phyloP scores from a whole-genome alignment of 2,113 vertebrate genomes.

The Myotis yumanensis region DNA sequence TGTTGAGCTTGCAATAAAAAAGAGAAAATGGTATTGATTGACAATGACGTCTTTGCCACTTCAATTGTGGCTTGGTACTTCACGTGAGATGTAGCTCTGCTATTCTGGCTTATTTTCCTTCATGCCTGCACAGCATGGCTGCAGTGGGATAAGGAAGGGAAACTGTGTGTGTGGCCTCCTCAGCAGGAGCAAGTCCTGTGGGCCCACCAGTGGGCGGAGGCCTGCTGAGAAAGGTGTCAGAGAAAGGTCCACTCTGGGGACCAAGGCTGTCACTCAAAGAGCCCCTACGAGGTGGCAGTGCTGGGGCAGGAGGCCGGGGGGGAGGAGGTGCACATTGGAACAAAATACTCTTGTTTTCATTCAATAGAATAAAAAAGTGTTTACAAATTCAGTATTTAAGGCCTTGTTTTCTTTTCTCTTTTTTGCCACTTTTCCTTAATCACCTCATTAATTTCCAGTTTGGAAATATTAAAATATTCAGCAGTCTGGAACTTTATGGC shows the following conservation, averaged over 20 bases:
- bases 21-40: conserved; percentile 84
- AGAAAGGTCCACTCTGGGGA: conserved; percentile 82
- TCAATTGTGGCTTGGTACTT: conserved; percentile 84
- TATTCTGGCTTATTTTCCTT: conserved; percentile 81
- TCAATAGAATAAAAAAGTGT: conserved; percentile 42
- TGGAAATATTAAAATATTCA: conserved; percentile 64
- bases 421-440: conserved; percentile 58
- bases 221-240: conserved; percentile 87
- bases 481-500: conserved; percentile 52
- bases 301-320: conserved; percentile 64
- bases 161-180: conserved; percentile 58
- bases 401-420: neutral
- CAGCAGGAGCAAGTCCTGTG: conserved; percentile 83
- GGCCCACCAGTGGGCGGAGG: conserved; percentile 79
- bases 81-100: conserved; percentile 78
- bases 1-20: conserved; percentile 46
- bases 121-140: conserved; percentile 81
- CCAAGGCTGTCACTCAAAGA: conserved; percentile 84
- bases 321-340: conserved; percentile 10
- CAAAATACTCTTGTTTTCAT: conserved; percentile 63
- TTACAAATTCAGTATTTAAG: conserved; percentile 59
- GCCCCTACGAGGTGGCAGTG: conserved; percentile 67
- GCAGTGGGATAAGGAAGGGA: conserved; percentile 78
- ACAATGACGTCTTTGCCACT: conserved; percentile 86
- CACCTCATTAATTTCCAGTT: conserved; percentile 75